A percentile compares a stretch with the other conserved stretches of the same genome.
These are phyloP conservation scores for Callinectes sapidus DNA, from an alignment of 2,888 invertebrate species.

Conservation along the genomic window DNA sequence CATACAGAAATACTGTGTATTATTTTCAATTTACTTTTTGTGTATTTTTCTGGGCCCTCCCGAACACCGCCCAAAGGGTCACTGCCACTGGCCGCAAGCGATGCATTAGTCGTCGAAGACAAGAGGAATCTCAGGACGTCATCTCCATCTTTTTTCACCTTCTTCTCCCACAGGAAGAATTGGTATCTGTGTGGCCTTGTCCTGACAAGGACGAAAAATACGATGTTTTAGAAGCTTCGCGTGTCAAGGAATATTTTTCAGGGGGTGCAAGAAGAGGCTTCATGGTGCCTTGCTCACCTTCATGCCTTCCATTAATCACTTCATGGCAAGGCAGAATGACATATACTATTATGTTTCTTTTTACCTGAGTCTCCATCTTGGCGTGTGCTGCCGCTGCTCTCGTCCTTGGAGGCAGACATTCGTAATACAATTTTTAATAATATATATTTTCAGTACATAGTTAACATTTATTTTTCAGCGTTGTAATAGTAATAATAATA, in stretches of 20 bases:
- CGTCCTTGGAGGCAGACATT: too few species aligned
- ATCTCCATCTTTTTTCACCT: background rate
- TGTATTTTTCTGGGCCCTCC: background rate
- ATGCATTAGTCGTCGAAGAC: slow-evolving; percentile 23
- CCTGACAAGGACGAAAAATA: background rate
- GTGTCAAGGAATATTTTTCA: background rate
- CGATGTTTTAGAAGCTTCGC: background rate
- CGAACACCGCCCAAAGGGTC: background rate
- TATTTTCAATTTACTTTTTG: background rate
- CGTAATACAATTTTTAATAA: too few species aligned
- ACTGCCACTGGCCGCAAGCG: background rate
- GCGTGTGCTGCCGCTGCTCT: too few species aligned
- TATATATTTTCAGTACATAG: too few species aligned
- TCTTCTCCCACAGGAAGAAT: slow-evolving; percentile 4
- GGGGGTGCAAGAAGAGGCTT: background rate
- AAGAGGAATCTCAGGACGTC: background rate
- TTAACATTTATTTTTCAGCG: too few species aligned
- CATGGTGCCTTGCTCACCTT: background rate
- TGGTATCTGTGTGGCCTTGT: background rate
- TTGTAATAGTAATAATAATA: too few species aligned
- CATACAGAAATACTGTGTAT: slow-evolving; percentile 13
- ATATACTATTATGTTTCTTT: background rate
- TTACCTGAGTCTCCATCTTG: background rate
- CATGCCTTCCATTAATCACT: background rate
- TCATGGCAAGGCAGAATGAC: background rate